Conservation (phyloP, 2,888 invertebrate species). For the Drosophila kuntzei region DNA sequence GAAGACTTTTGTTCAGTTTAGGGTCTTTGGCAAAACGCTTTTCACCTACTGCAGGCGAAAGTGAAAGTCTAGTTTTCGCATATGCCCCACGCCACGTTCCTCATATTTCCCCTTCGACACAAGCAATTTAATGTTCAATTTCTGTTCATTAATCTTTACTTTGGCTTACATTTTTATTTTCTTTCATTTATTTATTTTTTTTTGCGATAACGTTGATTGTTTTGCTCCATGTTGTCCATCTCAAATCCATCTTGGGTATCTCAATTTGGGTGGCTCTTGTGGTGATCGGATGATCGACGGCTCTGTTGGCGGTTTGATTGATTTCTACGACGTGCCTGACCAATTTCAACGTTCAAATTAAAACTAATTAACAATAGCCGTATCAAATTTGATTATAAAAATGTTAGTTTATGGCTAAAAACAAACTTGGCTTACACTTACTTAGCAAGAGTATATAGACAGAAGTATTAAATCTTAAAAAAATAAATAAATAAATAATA, state of each 20-base stretch:
- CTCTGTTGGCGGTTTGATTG: constrained; percentile 42
- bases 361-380: constrained; percentile 50
- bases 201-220: constrained; percentile 57
- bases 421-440: background rate
- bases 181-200: constrained; percentile 17
- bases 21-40: constrained; percentile 27
- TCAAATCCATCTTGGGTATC: constrained; percentile 17
- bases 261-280: constrained; percentile 21
- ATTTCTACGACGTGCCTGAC: constrained; percentile 36
- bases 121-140: constrained; percentile 60
- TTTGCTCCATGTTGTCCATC: constrained; percentile 48
- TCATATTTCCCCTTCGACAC: constrained; percentile 1
- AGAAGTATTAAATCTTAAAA: background rate
- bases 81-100: constrained; percentile 21
- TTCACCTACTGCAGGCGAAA: constrained; percentile 23
- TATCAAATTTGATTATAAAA: constrained; percentile 51
- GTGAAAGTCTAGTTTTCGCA: constrained; percentile 52
- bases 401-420: constrained; percentile 2
- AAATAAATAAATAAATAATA: too few species aligned
- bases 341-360: constrained; percentile 41
- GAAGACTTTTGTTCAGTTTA: constrained; percentile 15
- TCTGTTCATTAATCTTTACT: constrained; percentile 64
- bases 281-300: background rate
- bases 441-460: background rate
- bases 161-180: constrained; percentile 23